Evolutionary conservation across 1,140 invertebrate genomes (phyloP).

Genomic region (Caenorhabditis inopinata): DNA sequence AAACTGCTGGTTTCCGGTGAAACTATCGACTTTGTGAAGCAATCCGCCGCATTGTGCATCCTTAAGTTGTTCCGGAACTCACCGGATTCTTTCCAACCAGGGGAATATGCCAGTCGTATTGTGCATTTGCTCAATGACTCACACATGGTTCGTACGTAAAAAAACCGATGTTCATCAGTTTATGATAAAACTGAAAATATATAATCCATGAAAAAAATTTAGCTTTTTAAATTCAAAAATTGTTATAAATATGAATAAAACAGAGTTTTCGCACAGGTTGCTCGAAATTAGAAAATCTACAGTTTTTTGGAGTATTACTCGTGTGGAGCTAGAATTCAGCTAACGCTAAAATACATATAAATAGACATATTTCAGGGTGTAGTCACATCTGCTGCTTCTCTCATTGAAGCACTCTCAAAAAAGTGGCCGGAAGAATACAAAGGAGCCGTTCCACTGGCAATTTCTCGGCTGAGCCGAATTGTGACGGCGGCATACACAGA

Average conservation of each 20-base stretch:
- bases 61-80: slow-evolving; percentile 85
- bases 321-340: too few species aligned
- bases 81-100: slow-evolving; percentile 89
- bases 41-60: slow-evolving; percentile 94
- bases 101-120: slow-evolving; percentile 97
- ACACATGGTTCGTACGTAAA: slow-evolving; percentile 79
- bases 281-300: too few species aligned
- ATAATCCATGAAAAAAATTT: too few species aligned
- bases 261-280: too few species aligned
- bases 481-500: slow-evolving; percentile 65
- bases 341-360: too few species aligned
- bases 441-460: slow-evolving; percentile 93
- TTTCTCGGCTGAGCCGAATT: slow-evolving; percentile 85
- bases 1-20: slow-evolving; percentile 97
- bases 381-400: slow-evolving; percentile 93
- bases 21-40: slow-evolving; percentile 99
- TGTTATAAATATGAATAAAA: too few species aligned
- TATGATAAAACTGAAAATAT: too few species aligned
- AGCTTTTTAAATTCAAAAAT: too few species aligned
- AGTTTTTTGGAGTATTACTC: too few species aligned
- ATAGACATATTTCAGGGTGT: slow-evolving; percentile 70
- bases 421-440: slow-evolving; percentile 99
- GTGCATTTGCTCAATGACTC: slow-evolving; percentile 98
- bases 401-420: slow-evolving; percentile 97
- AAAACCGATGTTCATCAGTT: too few species aligned